Conservation (phyloP, 2,888 invertebrate species). For the Cerceris ruficornis region DNA sequence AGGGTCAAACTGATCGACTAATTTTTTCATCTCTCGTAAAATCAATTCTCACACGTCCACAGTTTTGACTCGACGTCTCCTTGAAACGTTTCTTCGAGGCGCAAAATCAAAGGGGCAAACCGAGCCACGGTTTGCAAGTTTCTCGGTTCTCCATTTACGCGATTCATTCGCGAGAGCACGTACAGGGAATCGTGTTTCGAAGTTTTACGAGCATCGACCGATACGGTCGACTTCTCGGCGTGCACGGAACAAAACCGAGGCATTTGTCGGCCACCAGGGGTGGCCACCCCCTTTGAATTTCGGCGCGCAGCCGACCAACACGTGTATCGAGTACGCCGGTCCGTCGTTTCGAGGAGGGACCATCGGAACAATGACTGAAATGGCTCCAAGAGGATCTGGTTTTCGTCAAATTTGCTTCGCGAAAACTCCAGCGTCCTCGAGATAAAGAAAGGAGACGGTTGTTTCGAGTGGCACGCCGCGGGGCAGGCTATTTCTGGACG, state of each 20-base stretch:
- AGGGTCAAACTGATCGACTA: too few relatives aligned
- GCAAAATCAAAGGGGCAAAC: too few relatives aligned
- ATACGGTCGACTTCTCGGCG: constrained; percentile 18
- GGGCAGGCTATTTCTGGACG: background rate
- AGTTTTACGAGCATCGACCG: constrained; percentile 4
- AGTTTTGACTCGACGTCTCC: too few relatives aligned
- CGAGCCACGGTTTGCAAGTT: too few relatives aligned
- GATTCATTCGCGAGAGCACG: too few relatives aligned
- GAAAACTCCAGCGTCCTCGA: constrained; percentile 20
- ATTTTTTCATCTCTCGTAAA: too few relatives aligned
- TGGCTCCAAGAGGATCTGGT: constrained; percentile 13
- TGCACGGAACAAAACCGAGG: background rate
- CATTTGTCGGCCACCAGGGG: constrained; percentile 25
- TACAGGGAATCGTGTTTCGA: background rate
- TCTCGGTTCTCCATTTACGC: too few relatives aligned
- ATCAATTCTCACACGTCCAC: too few relatives aligned
- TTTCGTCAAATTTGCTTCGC: constrained; percentile 52
- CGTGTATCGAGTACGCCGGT: constrained; percentile 29
- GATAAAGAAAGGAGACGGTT: background rate
- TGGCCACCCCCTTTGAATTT: constrained; percentile 7
- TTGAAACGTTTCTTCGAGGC: too few relatives aligned
- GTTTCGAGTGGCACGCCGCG: constrained; percentile 12
- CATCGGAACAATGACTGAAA: constrained; percentile 38
- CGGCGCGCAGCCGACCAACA: constrained; percentile 8
- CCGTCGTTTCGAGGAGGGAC: constrained; percentile 21